Evolutionary conservation across 2,113 vertebrate genomes (phyloP).

Genomic region (Campylomormyrus numenius): DNA sequence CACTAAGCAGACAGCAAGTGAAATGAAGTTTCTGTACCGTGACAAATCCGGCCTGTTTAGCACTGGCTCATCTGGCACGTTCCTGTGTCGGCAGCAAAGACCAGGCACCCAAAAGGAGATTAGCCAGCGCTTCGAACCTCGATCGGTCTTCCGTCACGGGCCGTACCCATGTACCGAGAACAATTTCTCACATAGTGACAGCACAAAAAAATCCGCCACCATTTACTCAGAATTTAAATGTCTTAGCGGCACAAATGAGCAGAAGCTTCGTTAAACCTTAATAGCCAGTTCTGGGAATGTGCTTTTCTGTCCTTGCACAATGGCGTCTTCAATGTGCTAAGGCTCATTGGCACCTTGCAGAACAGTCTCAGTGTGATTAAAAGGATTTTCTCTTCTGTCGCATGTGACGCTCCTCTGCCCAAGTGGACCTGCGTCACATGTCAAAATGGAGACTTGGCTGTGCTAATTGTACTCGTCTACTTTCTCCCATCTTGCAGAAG

Average conservation of each 20-base stretch:
- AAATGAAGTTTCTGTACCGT: not conserved
- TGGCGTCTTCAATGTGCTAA: not conserved
- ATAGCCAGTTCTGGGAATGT: not conserved
- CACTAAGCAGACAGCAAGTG: not conserved
- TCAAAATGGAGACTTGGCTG: not conserved
- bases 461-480: not conserved
- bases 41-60: conserved; percentile 24
- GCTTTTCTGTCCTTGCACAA: not conserved
- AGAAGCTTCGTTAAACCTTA: conserved; percentile 7
- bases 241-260: not conserved
- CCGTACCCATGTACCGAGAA: conserved; percentile 28
- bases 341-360: conserved; percentile 8
- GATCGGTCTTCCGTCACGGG: conserved; percentile 31
- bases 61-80: conserved; percentile 44
- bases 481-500: not conserved
- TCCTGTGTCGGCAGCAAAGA: conserved; percentile 45
- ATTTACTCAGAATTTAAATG: not conserved
- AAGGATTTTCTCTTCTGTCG: not conserved
- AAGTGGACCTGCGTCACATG: not conserved
- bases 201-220: not conserved
- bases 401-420: not conserved
- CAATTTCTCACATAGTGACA: conserved; percentile 30
- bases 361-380: not conserved
- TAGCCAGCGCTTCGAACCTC: conserved; percentile 42
- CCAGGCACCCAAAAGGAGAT: conserved; percentile 33